phyloP scores from a whole-genome alignment of 2,113 vertebrate species.

The Tor tambroides region DNA sequence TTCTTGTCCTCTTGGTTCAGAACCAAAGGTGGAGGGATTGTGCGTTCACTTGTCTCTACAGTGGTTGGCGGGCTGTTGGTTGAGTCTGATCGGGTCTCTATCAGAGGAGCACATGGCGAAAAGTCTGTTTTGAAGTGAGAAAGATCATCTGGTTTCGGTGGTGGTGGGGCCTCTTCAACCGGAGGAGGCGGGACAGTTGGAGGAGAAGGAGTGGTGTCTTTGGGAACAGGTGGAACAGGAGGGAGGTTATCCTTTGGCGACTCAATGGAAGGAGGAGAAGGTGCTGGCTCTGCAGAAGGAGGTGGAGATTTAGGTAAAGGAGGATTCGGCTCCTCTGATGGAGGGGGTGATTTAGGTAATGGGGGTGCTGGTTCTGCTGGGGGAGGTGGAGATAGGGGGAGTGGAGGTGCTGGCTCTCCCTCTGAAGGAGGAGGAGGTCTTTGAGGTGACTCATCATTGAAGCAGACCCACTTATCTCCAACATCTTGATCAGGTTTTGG shows the following conservation, averaged over 20 bases:
- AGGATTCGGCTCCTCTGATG: constrained; percentile 63
- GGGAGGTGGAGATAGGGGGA: constrained; percentile 68
- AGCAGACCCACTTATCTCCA: constrained; percentile 89
- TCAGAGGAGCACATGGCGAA: constrained; percentile 48
- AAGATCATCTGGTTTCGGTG: constrained; percentile 56
- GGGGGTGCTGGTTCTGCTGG: constrained; percentile 71
- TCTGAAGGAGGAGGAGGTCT: constrained; percentile 65
- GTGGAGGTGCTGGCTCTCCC: constrained; percentile 65
- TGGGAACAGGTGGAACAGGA: constrained; percentile 51
- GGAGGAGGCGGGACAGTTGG: constrained; percentile 56
- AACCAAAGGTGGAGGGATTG: constrained; percentile 77
- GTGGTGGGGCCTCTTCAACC: constrained; percentile 59
- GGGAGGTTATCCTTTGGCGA: constrained; percentile 59
- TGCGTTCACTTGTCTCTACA: constrained; percentile 63
- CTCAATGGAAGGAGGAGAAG: constrained; percentile 61
- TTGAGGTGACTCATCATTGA: constrained; percentile 83
- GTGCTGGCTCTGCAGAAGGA: constrained; percentile 60
- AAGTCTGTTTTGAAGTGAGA: constrained; percentile 47
- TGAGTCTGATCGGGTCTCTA: constrained; percentile 53
- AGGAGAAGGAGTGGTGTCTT: constrained; percentile 48
- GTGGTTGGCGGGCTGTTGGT: constrained; percentile 49
- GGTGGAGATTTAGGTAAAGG: constrained; percentile 66
- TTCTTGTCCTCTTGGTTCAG: constrained; percentile 82
- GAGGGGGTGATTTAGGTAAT: constrained; percentile 65
- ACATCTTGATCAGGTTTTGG: constrained; percentile 72